Base-by-base conservation (phyloP, 2,888 invertebrate genomes). In the Scaeva pyrastri region DNA sequence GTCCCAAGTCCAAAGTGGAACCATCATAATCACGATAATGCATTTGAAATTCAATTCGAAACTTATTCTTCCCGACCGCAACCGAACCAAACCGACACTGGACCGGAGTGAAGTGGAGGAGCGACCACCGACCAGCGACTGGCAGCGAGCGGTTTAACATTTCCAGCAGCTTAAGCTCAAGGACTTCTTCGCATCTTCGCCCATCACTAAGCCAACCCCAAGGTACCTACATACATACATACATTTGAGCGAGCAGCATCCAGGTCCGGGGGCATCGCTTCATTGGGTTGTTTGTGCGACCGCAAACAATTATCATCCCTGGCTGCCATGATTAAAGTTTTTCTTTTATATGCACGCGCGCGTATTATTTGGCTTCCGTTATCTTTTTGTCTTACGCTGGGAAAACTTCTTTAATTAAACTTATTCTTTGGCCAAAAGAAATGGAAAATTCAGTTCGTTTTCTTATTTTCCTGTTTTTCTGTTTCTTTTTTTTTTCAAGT, bases 391-490 rank as follows among this genome's bases (percentile, higher is more conserved):
- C 77, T 71, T 74, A 31, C 64, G 60, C 56, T 43, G 31, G 31
- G 52, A 81, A 86, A 86, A 86, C 86, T 86, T 86, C 86, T 86
- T 86, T 86, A 86, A 86, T 86, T 86, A 86, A 86, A 86, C 86
- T 86, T 86, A 86, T 86, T 77, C 82, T 58, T 74, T 36, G 75
- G 85, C 72, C 50, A 85, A 85, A 85, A 73, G 76, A 80, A 85
- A 80, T 48, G 76, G 68, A 76, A 70, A 77, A 76, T 85, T 56
- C 58, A 70, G 60, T 73, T 80, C 52, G 26, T 19, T 19, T 66
- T 56, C n/a, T 56, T 60, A 14, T 50, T 50, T 21, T 21, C 21
- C 58, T 7, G 14, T 56, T 43, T n/a, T 19, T 43, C 31, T 26
- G 4, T 52, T 10, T 62, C 41, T 16, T 58, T 41, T 56, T 62